Base-by-base conservation (phyloP, 2,113 vertebrate species). In the Telmatochromis sp. region DNA sequence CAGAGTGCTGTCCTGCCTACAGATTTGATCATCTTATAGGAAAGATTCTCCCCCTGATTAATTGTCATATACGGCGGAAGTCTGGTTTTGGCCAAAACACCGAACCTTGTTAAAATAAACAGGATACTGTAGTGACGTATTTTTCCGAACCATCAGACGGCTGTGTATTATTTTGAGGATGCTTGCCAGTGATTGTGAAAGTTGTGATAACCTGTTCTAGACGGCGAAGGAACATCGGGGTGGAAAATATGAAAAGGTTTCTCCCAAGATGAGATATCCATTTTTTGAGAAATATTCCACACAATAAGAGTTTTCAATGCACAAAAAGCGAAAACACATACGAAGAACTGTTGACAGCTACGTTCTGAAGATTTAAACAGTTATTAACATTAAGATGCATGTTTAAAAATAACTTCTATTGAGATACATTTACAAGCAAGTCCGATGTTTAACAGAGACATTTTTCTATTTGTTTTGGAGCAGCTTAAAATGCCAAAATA, bases 91-190 rank as follows among this genome's bases (percentile, higher is more conserved):
- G 84, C 88, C 84, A 84, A 92, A 92, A 89, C 80, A 82, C 17
- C 9, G 21, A 86, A 91, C 85, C 86, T 82, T 63, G 15, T 79
- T 81, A 81, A 89, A 93, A 94, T 92, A 95, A 96, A 96, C 95
- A 95, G 95, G 95, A 96, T 96, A 96, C 80, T 86, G 93, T 65
- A 86, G 89, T 94, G 92, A 95, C 93, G 94, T 86, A 51, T 91
- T 94, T 95, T 96, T 96, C 96, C 95, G 90, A 95, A 68, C 83
- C 54, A 68, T 93, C 89, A 83, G 91, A 80, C 73, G 87, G 75
- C 55, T 53, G 89, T 65, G 21, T 80, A 93, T 91, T 89, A 91
- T 95, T 92, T 92, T 93, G 89, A 91, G 87, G 91, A 93, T 91
- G 88, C 87, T 79, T 87, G 83, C 84, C 73, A 86, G 89, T 89